Percentiles rank a stretch among this genome's conserved stretches.
phyloP scores from a whole-genome alignment of 2,888 invertebrate species.

The Tenthredo scrophulariae region DNA sequence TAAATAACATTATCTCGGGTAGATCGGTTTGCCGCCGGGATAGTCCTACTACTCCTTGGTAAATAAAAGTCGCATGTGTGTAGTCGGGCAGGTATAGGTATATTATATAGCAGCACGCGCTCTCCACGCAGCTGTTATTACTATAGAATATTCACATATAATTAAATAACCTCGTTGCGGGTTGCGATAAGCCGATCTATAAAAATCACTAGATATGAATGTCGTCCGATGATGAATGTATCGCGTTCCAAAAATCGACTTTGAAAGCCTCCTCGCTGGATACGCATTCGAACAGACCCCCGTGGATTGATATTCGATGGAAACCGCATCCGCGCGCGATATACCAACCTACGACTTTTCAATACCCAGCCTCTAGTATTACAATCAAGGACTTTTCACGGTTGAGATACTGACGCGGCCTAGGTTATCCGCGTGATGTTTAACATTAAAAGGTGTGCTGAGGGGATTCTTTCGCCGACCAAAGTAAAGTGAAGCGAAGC shows the following conservation, averaged over 20 bases:
- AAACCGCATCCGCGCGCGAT: not conserved
- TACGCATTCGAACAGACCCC: not conserved
- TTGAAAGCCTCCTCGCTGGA: too few species aligned
- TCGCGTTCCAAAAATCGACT: too few species aligned
- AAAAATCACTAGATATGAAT: too few species aligned
- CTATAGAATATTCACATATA: too few species aligned
- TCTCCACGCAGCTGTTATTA: not conserved
- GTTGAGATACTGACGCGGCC: slow-evolving; percentile 71
- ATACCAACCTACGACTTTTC: not conserved
- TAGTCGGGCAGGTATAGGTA: not conserved
- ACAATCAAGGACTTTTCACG: slow-evolving; percentile 72
- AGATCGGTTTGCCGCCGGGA: not conserved
- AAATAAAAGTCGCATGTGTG: slow-evolving; percentile 30
- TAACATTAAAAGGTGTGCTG: slow-evolving; percentile 58
- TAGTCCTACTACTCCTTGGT: not conserved
- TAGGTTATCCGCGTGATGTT: slow-evolving; percentile 68
- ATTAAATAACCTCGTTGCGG: too few species aligned
- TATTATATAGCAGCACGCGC: not conserved
- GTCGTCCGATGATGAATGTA: too few species aligned
- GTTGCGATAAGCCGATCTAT: too few species aligned
- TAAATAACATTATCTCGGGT: slow-evolving; percentile 34
- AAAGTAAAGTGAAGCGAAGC: not conserved
- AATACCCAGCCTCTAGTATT: not conserved
- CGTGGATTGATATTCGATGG: not conserved
- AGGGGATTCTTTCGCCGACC: slow-evolving; percentile 25